Base-by-base conservation (phyloP, 2,113 vertebrate species). In the Ammodytes dubius region DNA sequence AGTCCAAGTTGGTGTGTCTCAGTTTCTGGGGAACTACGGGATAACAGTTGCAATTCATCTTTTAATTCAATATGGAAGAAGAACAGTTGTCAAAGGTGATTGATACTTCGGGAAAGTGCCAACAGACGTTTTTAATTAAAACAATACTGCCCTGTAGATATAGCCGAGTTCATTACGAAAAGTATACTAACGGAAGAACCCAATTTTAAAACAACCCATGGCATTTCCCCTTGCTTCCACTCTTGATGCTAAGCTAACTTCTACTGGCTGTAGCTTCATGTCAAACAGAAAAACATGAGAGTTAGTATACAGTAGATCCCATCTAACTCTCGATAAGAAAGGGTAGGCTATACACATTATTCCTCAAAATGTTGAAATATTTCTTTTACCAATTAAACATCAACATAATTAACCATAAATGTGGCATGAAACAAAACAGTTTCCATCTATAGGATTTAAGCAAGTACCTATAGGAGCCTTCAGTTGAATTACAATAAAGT, bases 401-500 rank as follows among this genome's bases (percentile, higher is more conserved):
- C 45, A 43, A 8, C 65, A 35, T 19, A 50, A 79, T 82, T 76
- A 37, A 83, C 14, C 27, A 47, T 57, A 59, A 79, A 57, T 59
- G 19, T 37, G 42, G 49, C 67, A 67, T 43, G 2, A 82, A 63
- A 68, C 15, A 67, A 57, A n/a, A 53, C 66, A 69, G 40, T 58
- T 53, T 27, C 65, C 12, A 61, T 49, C 40, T 27, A 77, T 66
- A 10, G 40, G 60, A 77, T 83, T 83, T 57, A 74, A 49, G 19
- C 65, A 73, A 71, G 27, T 70, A 74, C 54, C 56, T 63, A 69
- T 57, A 1, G 43, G 49, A 90, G 82, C 64, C 81, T 86, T 61
- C 52, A 75, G 61, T 50, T 67, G 52, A 69, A 78, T 85, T 88
- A 60, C 87, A 87, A 85, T 88, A 46, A 83, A 88, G 37, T 65